These are phyloP conservation scores for Callorhinus ursinus DNA, from an alignment of 2,113 vertebrate species.

Conservation along the genomic window DNA sequence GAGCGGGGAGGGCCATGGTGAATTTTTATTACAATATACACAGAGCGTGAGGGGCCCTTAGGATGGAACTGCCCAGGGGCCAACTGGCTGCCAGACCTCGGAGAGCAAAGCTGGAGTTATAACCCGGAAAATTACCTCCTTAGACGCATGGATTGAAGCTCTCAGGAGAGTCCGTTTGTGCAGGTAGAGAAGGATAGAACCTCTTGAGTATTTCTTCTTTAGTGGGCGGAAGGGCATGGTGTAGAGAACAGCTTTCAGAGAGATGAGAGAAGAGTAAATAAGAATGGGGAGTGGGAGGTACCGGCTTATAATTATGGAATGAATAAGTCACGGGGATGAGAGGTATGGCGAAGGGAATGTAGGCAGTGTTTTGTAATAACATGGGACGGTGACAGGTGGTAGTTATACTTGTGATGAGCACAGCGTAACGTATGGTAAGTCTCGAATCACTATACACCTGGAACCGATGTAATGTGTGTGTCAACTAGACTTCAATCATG, in stretches of 20 bases:
- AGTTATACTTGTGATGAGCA: neutral
- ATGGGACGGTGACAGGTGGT: neutral
- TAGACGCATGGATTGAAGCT: neutral
- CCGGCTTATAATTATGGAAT: neutral
- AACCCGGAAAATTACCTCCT: neutral
- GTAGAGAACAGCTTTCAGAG: neutral
- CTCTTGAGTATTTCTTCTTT: neutral
- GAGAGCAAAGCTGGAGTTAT: neutral
- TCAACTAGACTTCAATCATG: neutral
- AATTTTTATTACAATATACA: neutral
- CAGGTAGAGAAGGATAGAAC: neutral
- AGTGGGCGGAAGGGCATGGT: neutral
- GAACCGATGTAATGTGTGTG: neutral
- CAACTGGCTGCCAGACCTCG: neutral
- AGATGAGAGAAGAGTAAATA: neutral
- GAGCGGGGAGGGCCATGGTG: neutral
- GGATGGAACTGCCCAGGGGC: neutral
- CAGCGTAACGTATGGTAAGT: neutral
- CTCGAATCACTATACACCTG: neutral
- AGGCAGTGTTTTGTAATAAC: neutral
- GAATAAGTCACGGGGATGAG: neutral
- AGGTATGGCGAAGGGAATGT: neutral
- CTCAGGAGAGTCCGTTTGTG: neutral
- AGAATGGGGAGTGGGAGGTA: neutral
- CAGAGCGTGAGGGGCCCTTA: neutral